Percentiles rank a stretch among this genome's conserved stretches.
phyloP scores from a whole-genome alignment of 2,888 invertebrate genomes.

The Athalia cordata region DNA sequence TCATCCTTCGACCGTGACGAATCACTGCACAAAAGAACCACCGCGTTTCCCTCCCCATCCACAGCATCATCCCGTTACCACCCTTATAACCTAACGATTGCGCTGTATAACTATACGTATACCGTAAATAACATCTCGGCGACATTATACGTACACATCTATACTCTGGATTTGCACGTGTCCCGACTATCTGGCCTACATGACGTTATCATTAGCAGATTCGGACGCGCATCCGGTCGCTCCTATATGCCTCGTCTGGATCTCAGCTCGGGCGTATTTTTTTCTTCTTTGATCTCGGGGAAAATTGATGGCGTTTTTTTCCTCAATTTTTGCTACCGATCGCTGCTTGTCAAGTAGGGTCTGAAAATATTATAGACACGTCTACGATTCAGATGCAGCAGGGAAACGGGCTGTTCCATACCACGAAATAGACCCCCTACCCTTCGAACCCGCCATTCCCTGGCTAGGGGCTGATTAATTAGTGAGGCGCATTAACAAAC shows the following conservation, averaged over 20 bases:
- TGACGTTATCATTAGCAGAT: slow-evolving; percentile 38
- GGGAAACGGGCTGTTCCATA: no score
- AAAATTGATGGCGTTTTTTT: neutral
- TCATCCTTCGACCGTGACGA: slow-evolving; percentile 60
- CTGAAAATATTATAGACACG: no score
- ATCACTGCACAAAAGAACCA: slow-evolving; percentile 61
- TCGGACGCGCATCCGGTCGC: slow-evolving; percentile 9
- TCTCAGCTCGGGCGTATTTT: neutral
- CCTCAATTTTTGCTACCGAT: neutral
- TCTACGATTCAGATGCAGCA: no score
- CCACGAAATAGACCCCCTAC: neutral
- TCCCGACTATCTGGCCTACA: slow-evolving; percentile 6
- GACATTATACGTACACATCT: neutral
- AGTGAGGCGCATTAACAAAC: slow-evolving; percentile 47
- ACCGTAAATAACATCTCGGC: slow-evolving; percentile 37
- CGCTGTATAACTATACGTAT: neutral
- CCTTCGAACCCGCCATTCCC: slow-evolving; percentile 1
- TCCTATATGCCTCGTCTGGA: neutral
- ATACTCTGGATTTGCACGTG: slow-evolving; percentile 24
- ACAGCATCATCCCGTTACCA: slow-evolving; percentile 9
- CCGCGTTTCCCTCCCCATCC: slow-evolving; percentile 35
- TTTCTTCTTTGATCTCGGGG: no score
- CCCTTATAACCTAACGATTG: neutral
- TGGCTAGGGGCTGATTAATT: slow-evolving; percentile 44
- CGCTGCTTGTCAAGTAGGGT: no score